A percentile compares a stretch with the other conserved stretches of the same genome.
These are phyloP conservation scores for Periparus ater DNA, from an alignment of 2,797 vertebrate genomes.

Conservation along the genomic window DNA sequence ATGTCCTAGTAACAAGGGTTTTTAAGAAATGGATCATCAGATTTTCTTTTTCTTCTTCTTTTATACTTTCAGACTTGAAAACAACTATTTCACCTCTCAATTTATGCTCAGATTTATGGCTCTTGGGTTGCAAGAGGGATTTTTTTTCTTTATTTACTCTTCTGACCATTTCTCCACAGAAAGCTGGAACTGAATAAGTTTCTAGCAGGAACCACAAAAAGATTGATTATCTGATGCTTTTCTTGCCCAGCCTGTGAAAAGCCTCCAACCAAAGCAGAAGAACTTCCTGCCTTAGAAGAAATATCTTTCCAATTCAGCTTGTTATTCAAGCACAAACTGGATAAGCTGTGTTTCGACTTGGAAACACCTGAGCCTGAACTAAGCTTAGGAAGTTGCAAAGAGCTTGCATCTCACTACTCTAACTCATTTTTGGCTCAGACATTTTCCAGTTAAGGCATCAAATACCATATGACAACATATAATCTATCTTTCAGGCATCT, in stretches of 20 bases:
- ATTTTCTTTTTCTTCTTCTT: background rate
- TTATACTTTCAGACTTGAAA: background rate
- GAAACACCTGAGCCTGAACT: constrained; percentile 37
- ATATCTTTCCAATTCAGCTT: constrained; percentile 6
- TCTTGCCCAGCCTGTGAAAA: background rate
- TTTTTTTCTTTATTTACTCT: background rate
- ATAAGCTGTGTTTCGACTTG: constrained; percentile 46
- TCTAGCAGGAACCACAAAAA: background rate
- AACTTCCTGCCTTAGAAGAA: background rate
- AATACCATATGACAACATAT: constrained; percentile 37
- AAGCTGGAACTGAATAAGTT: background rate
- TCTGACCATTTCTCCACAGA: background rate
- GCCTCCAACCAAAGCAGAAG: background rate
- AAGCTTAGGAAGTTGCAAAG: constrained; percentile 42
- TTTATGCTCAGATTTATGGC: background rate
- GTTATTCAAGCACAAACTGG: constrained; percentile 16
- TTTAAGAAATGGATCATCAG: background rate
- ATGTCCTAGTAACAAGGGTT: background rate
- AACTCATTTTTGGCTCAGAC: constrained; percentile 53
- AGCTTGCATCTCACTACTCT: constrained; percentile 34
- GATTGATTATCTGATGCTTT: background rate
- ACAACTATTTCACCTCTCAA: background rate
- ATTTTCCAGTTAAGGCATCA: constrained; percentile 67
- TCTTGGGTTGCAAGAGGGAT: background rate
- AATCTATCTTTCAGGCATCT: constrained; percentile 64